A percentile compares a stretch with the other conserved stretches of the same genome.
Conservation (phyloP, 1,140 invertebrate species). For the Polypedilum vanderplanki region DNA sequence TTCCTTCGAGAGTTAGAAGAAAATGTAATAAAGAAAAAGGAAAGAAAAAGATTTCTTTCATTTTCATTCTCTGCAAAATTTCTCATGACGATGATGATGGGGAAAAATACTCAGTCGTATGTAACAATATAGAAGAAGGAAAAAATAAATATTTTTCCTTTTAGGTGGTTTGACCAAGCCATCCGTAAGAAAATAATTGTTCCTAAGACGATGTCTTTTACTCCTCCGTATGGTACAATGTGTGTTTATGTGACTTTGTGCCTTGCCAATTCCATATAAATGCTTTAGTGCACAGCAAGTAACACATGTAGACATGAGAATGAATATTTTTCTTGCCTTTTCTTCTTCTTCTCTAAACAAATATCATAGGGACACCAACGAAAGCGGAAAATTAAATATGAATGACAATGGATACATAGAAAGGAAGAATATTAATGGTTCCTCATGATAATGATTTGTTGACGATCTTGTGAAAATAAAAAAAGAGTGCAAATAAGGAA, state of each 20-base stretch:
- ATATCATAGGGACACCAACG: conserved; percentile 16
- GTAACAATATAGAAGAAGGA: neutral
- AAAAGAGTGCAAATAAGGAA: neutral
- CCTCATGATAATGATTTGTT: conserved; percentile 13
- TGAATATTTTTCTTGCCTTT: neutral
- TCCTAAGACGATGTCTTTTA: conserved; percentile 5
- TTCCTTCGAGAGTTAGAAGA: conserved; percentile 4
- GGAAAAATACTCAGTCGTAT: neutral
- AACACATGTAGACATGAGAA: neutral
- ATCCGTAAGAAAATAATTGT: conserved; percentile 27
- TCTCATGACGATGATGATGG: neutral
- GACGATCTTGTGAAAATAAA: neutral
- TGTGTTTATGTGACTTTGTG: conserved; percentile 8
- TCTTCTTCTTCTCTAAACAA: neutral
- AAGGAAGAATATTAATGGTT: neutral
- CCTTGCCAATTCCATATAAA: neutral
- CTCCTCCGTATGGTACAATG: neutral
- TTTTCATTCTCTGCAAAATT: neutral
- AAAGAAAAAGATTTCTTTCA: neutral
- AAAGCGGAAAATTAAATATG: conserved; percentile 24
- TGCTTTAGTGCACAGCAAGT: neutral
- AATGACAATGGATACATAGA: neutral
- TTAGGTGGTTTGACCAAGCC: neutral
- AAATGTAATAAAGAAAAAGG: conserved; percentile 20
- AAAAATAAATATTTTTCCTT: conserved; percentile 26